phyloP scores from a whole-genome alignment of 2,888 invertebrate species.

The Sminthurides aquaticus region DNA sequence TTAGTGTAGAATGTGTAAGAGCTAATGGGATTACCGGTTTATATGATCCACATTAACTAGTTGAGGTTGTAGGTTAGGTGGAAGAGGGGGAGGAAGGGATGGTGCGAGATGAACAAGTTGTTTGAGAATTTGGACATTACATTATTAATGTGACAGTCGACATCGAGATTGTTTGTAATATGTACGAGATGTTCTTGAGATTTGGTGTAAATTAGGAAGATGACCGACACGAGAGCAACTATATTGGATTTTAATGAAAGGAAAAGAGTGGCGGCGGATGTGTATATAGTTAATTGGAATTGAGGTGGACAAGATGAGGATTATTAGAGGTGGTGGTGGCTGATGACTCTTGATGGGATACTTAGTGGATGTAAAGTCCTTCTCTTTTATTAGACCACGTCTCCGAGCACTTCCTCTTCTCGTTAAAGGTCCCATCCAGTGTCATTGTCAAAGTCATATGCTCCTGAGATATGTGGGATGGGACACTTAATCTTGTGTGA shows the following conservation, averaged over 20 bases:
- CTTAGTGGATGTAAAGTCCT: too few relatives aligned
- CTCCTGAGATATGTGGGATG: too few relatives aligned
- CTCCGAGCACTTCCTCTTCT: neutral
- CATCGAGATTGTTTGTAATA: neutral
- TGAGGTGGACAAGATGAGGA: neutral
- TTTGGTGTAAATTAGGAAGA: conserved; percentile 7
- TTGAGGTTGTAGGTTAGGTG: too few relatives aligned
- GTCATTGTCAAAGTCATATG: neutral
- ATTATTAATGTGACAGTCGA: conserved; percentile 20
- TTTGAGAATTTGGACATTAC: neutral
- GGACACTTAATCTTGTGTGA: too few relatives aligned
- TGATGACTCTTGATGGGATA: neutral
- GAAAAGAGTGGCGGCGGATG: too few relatives aligned
- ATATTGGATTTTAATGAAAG: neutral
- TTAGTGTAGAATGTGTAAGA: too few relatives aligned
- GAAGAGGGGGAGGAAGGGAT: too few relatives aligned
- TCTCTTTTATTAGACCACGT: neutral
- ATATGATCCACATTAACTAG: too few relatives aligned
- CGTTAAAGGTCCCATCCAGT: neutral
- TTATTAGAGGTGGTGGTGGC: neutral
- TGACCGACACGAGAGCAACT: conserved; percentile 5
- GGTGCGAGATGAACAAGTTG: neutral
- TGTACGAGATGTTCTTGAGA: conserved; percentile 8
- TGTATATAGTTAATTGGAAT: too few relatives aligned
- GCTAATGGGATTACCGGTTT: too few relatives aligned